Base-by-base conservation (phyloP, 1,140 invertebrate genomes). In the Ips typographus region DNA sequence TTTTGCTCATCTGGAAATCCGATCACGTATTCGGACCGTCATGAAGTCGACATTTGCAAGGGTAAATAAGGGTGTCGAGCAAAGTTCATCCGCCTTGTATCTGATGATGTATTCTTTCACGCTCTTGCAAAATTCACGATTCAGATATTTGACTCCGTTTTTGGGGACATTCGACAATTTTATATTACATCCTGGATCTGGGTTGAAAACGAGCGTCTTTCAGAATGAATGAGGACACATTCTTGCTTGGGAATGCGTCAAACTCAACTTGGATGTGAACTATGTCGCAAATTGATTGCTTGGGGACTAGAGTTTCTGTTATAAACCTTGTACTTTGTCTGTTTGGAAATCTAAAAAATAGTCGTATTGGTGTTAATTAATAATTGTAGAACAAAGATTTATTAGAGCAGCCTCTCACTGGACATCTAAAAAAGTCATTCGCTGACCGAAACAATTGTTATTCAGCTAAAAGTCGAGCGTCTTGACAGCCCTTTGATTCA, bases 51-150 rank as follows among this genome's bases (percentile, higher is more conserved):
- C 58, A 60, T 60, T 60, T 60, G 58, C 58, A 60, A 60, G 40
- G 55, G 42, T 60, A 60, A 60, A 60, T 60, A 44, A 60, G 58
- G n/a, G n/a, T 60, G 58, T 60, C 58, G 58, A 2, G 2, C 22
- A 60, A 60, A 42, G 58, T 60, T 60, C 58, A 44, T 60, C 58
- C 58, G 7, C 40, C 37, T 38, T 57, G 42, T 42, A 60, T 60
- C 58, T 60, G 58, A 60, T 60, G 58, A 60, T 60, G 58, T 60
- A 60, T 60, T 60, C 58, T 60, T 60, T 44, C n/a, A 60, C 42
- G 40, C 58, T 36, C 40, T 60, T 44, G 42, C n/a, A 60, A 60
- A 57, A 57, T 57, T 57, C 55, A 57, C 37, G 55, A 57, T 57
- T 40, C 55, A 57, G 55, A 38, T 57, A 57, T 57, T 57, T 57